phyloP scores from a whole-genome alignment of 2,113 vertebrate genomes.

The Phrynosoma platyrhinos region DNA sequence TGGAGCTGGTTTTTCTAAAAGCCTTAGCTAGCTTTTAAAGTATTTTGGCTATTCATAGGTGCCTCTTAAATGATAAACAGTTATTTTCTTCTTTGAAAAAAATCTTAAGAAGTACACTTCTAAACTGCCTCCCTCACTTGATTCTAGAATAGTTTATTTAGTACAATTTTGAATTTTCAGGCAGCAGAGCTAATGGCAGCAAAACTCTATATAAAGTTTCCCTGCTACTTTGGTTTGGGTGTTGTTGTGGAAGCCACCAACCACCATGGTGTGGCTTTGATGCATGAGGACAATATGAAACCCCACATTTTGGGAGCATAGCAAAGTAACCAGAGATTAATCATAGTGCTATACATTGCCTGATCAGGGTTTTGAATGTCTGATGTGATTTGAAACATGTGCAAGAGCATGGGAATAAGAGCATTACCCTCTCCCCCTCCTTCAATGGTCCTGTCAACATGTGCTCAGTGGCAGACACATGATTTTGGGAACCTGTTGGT shows the following conservation, averaged over 20 bases:
- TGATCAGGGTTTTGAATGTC: too few species aligned
- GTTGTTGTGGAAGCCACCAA: too few species aligned
- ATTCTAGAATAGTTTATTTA: slow-evolving; percentile 49
- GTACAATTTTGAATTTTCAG: slow-evolving; percentile 37
- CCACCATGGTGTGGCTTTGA: not conserved
- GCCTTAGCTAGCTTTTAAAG: slow-evolving; percentile 43
- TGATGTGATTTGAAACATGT: too few species aligned
- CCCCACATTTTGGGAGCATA: not conserved
- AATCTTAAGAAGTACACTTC: slow-evolving; percentile 37
- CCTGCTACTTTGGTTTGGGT: not conserved
- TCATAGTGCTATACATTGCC: too few species aligned
- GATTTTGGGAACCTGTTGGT: too few species aligned
- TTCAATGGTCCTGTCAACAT: too few species aligned
- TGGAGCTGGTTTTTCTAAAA: slow-evolving; percentile 38
- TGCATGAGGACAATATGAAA: not conserved
- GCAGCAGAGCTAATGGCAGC: slow-evolving; percentile 39
- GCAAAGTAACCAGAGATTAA: too few species aligned
- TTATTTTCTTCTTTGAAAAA: slow-evolving; percentile 6
- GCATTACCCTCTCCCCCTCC: too few species aligned
- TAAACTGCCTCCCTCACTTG: slow-evolving; percentile 37
- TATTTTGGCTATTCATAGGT: slow-evolving; percentile 58
- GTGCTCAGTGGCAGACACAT: too few species aligned
- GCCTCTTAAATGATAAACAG: slow-evolving; percentile 22
- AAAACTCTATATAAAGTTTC: slow-evolving; percentile 8
- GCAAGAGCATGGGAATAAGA: too few species aligned